phyloP scores from a whole-genome alignment of 2,113 vertebrate species.

The Corythoichthys haematopterus region DNA sequence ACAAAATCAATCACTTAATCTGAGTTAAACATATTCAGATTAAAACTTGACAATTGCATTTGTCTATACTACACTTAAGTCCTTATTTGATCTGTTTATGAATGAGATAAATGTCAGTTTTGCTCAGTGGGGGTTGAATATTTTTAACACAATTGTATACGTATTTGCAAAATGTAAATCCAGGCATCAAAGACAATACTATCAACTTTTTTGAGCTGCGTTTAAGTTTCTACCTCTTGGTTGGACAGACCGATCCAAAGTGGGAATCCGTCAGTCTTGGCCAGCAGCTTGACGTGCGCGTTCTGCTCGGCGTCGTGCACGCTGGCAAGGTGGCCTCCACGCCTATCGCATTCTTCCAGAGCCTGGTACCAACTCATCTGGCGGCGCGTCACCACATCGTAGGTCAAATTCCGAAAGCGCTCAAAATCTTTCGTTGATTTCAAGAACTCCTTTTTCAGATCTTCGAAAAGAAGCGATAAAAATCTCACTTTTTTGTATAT shows the following conservation, averaged over 20 bases:
- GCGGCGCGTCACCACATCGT: constrained; percentile 70
- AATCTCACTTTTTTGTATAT: background rate
- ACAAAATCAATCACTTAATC: no score
- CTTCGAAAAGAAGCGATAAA: constrained; percentile 33
- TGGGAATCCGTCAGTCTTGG: constrained; percentile 81
- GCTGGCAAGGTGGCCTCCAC: constrained; percentile 80
- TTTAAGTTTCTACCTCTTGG: constrained; percentile 79
- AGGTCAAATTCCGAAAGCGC: constrained; percentile 69
- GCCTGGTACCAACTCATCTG: constrained; percentile 85
- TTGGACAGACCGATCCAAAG: constrained; percentile 90
- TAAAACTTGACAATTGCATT: no score
- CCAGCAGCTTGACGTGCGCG: constrained; percentile 74
- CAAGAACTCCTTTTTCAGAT: constrained; percentile 67
- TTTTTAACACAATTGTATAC: no score
- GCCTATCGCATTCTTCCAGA: constrained; percentile 72
- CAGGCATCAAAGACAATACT: no score
- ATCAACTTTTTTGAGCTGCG: no score
- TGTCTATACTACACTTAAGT: no score
- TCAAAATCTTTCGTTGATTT: constrained; percentile 59
- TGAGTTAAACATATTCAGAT: no score
- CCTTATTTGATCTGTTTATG: no score
- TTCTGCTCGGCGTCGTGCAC: constrained; percentile 72
- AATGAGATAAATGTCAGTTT: no score
- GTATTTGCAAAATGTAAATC: no score
- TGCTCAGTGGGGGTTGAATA: no score